Evolutionary conservation across 92 coral and sea anemone species (phyloP), one percentile per base, ranked within the genome.

Genomic region (Siderastrea radians): DNA sequence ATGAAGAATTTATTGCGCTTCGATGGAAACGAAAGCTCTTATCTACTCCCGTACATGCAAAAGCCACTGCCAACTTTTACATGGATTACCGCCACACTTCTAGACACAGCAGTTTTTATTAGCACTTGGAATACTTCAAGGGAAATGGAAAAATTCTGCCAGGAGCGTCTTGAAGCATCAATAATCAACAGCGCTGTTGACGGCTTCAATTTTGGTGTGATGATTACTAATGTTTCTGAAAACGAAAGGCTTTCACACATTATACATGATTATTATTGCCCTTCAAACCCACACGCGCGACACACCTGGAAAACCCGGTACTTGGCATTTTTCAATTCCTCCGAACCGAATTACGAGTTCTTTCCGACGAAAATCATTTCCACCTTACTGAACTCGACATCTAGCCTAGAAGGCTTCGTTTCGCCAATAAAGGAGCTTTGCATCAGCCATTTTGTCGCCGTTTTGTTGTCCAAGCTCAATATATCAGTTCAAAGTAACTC

Each of bases 171-270:
- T 58, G 45, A 70, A 63, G 43, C 68, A 26, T 44, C 84, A 49
- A 87, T 86, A 68, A 49, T 91, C 44, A 72, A 45, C 44, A 87
- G 94, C 13, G 84, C 88, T 13, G 50, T 91, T 63, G 94, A 91
- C 68, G 94, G 94, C 1, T 91, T 69, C 43, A 49, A 77, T 58
- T 59, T 91, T 7, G 90, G 94, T 48, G 78, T 49, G 44, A 38
- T 55, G 66, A 54, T 64, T 12, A 17, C 80, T 38, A 72, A 72
- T 49, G 10, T 68, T 49, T 38, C 71, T 16, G 58, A 46, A 49
- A 73, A 68, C 0, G 85, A 43, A 82, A 83, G 50, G 72, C 73
- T 91, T 7, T 91, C 94, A 26, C 84, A 88, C 19, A 5, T 88
- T 44, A n/a, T 91, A 4, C 73, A 74, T 57, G 72, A 79, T 5